These are phyloP conservation scores for Percopsis transmontana DNA, from an alignment of 2,113 vertebrate species.

Conservation along the genomic window DNA sequence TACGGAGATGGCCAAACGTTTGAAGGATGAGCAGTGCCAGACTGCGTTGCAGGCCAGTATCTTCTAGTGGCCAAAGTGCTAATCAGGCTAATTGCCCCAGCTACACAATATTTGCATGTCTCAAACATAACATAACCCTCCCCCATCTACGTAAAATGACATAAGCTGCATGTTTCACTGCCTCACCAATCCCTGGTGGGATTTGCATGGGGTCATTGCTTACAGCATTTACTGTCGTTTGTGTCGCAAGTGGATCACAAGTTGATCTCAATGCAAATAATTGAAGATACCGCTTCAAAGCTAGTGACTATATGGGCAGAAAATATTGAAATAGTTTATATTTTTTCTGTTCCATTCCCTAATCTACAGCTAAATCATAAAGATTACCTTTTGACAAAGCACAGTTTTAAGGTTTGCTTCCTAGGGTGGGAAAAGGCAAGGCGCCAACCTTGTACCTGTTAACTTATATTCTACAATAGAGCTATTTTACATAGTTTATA, in stretches of 20 bases:
- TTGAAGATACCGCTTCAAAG: background rate
- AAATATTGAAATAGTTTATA: background rate
- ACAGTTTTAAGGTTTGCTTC: conserved; percentile 67
- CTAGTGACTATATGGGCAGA: background rate
- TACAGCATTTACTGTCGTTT: conserved; percentile 4
- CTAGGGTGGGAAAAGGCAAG: conserved; percentile 79
- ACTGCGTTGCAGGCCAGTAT: too few relatives aligned
- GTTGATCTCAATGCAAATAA: background rate
- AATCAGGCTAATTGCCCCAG: background rate
- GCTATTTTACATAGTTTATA: conserved; percentile 36
- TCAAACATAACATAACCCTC: background rate
- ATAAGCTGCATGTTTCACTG: conserved; percentile 1
- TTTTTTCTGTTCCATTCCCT: conserved; percentile 8
- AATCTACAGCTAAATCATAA: background rate
- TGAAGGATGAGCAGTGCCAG: too few relatives aligned
- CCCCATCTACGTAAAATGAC: background rate
- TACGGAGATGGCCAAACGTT: too few relatives aligned
- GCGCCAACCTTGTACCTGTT: conserved; percentile 51
- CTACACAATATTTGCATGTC: background rate
- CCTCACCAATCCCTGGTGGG: background rate
- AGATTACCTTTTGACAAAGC: background rate
- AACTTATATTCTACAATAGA: conserved; percentile 30
- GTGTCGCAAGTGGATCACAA: background rate
- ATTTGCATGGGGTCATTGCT: conserved; percentile 10
- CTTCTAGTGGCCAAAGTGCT: too few relatives aligned